Evolutionary conservation across 2,113 vertebrate species (phyloP), one percentile per base, ranked within the genome.

Genomic region (Anguilla japonica): DNA sequence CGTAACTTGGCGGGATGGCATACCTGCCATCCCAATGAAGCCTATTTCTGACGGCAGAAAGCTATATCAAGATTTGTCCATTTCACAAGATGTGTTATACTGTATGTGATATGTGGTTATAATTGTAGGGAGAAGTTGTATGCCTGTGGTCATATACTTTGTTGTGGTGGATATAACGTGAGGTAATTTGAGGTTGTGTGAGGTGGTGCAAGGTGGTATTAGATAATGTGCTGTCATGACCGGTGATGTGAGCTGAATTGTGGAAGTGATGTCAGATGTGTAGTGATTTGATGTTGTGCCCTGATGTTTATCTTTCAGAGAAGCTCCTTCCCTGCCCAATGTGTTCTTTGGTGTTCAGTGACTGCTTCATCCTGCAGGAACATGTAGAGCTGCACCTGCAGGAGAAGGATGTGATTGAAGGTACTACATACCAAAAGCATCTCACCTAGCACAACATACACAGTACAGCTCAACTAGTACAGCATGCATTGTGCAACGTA

Each of bases 261-360:
- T 40, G 18, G 26, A 22, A 82, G 43, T 56, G 39, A 85, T 26
- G 1, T 67, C 13, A 53, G 50, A 14, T 13, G 9, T 46, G 13
- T 53, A 14, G 50, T 13, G 50, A 14, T 53, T 13, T 53, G 50
- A 53, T 53, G 7, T 53, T 6, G 50, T 53, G 50, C 1, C 50
- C 20, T 81, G n/a, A 8, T 91, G 22, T 89, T 13, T 91, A 53
- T 87, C 5, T 91, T 87, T 0, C 88, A 96, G 94, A 95, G 41
- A 90, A 90, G 41, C 85, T 91, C 0, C 96, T 96, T 88, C 91
- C 96, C n/a, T 99, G 98, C 88, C 97, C 98, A 16, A 92, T 99
- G 93, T 99, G 98, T 91, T 87, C 91, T 13, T 94, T 97, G 84
- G 92, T 96, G 41, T 98, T 90, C 89, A 91, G 83, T 82, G 92